phyloP scores from a whole-genome alignment of 2,113 vertebrate genomes.

The Hypomesus transpacificus region DNA sequence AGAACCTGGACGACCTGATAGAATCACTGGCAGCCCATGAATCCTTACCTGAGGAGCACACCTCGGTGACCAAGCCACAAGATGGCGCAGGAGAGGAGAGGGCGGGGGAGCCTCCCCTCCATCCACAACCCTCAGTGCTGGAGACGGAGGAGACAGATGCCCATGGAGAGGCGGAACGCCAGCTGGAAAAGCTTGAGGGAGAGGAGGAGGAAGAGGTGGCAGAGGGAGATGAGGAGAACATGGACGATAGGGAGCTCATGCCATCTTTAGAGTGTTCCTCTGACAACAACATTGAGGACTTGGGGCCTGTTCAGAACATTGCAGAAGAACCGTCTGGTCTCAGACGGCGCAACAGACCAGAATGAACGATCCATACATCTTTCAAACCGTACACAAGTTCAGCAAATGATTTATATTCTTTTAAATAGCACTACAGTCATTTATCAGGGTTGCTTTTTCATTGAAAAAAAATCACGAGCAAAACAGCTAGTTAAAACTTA shows the following conservation, averaged over 20 bases:
- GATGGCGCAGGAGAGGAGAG: neutral
- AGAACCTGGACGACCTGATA: conserved; percentile 80
- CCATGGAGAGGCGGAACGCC: conserved; percentile 30
- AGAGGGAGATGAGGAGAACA: conserved; percentile 44
- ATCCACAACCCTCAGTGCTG: neutral
- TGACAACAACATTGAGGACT: conserved; percentile 47
- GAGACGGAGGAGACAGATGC: conserved; percentile 12
- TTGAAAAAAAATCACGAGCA: neutral
- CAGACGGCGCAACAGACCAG: conserved; percentile 74
- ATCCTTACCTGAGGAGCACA: neutral
- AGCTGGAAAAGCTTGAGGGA: conserved; percentile 25
- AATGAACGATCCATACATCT: conserved; percentile 55
- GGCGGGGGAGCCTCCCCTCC: neutral
- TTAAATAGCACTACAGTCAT: neutral
- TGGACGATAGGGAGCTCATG: conserved; percentile 26
- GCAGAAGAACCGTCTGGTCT: conserved; percentile 55
- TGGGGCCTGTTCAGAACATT: conserved; percentile 29
- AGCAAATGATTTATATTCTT: conserved; percentile 24
- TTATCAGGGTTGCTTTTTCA: neutral
- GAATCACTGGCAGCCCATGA: conserved; percentile 70
- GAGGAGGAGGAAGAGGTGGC: conserved; percentile 17
- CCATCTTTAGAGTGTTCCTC: conserved; percentile 46
- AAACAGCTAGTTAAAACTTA: neutral
- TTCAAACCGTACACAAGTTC: conserved; percentile 19
- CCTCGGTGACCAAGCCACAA: neutral